Percentiles rank a stretch among this genome's conserved stretches.
Conservation (phyloP, 1,140 invertebrate genomes). For the Glossosoma conforme region DNA sequence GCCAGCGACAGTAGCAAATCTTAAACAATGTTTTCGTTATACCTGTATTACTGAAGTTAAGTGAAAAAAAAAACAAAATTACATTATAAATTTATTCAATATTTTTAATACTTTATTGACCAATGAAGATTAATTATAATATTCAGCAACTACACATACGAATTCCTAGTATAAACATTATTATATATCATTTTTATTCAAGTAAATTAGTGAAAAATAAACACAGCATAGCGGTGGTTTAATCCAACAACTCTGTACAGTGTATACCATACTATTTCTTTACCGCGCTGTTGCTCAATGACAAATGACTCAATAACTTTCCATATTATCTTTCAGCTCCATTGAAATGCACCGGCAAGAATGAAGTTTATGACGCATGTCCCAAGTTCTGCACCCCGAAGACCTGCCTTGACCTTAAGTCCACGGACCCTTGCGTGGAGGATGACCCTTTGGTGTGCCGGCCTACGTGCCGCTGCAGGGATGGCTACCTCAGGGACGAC, state of each 20-base stretch:
- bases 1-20: too few relatives aligned
- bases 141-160: neutral
- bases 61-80: too few relatives aligned
- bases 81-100: too few relatives aligned
- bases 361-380: conserved; percentile 18
- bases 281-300: neutral
- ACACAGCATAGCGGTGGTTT: neutral
- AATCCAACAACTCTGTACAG: neutral
- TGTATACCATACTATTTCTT: too few relatives aligned
- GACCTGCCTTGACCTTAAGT: conserved; percentile 6
- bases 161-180: neutral
- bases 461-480: conserved; percentile 9
- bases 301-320: neutral
- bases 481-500: conserved; percentile 3
- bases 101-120: too few relatives aligned
- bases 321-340: conserved; percentile 11
- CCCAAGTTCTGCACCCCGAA: conserved; percentile 9
- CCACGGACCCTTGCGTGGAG: conserved; percentile 1
- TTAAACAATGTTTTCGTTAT: too few relatives aligned
- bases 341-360: conserved; percentile 2
- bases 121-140: too few relatives aligned
- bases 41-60: too few relatives aligned
- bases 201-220: neutral
- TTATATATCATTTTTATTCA: neutral
- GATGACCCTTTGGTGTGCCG: conserved; percentile 6